Percentiles rank a stretch among this genome's conserved stretches.
Conservation (phyloP, 2,113 vertebrate genomes). For the Dicerorhinus sumatrensis region DNA sequence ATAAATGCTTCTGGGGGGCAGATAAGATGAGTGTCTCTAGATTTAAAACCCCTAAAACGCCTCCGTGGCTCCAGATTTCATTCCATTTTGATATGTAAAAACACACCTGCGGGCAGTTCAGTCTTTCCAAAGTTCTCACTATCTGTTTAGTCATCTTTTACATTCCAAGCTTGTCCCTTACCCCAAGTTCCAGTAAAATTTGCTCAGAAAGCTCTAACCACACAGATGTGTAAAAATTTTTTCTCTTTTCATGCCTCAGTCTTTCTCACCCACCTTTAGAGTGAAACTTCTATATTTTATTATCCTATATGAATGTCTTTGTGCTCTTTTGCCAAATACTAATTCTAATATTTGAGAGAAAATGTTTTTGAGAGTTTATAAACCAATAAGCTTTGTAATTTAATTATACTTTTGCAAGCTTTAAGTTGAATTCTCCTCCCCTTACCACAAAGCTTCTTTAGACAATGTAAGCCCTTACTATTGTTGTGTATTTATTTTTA, state of each 20-base stretch:
- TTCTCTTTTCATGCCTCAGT: not conserved
- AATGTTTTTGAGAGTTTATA: not conserved
- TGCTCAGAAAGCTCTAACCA: not conserved
- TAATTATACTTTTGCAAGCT: not conserved
- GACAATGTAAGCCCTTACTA: not conserved
- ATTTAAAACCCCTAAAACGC: not conserved
- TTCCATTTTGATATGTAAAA: not conserved
- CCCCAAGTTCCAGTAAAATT: not conserved
- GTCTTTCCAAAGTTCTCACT: not conserved
- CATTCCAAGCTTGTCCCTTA: not conserved
- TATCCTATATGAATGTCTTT: not conserved
- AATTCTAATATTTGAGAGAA: not conserved
- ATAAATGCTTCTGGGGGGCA: not conserved
- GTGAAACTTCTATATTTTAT: not conserved
- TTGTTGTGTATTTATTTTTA: not conserved
- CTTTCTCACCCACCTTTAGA: not conserved
- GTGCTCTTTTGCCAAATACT: not conserved
- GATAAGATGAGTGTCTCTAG: not conserved
- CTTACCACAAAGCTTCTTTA: not conserved
- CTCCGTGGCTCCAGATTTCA: not conserved
- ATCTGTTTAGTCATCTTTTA: not conserved
- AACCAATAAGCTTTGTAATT: not conserved
- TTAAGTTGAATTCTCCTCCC: not conserved
- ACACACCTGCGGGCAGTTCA: not conserved
- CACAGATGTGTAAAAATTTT: not conserved